Base-by-base conservation (phyloP, 1,140 invertebrate genomes). In the Drosophila ercepeae region DNA sequence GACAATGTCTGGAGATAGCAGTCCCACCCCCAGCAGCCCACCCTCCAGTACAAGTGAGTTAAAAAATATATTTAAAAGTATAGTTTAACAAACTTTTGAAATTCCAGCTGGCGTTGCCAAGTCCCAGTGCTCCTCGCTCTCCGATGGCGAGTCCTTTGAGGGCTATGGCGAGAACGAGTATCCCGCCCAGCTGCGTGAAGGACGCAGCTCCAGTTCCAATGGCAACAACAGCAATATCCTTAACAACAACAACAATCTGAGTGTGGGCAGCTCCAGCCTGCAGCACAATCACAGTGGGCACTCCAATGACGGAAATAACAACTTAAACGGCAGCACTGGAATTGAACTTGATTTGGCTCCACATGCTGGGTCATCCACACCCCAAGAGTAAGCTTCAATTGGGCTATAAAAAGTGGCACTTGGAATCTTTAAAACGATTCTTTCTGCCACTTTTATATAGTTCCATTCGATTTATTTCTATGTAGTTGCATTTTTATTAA, bases 81-180 rank as follows among this genome's bases (percentile, higher is more conserved):
- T 41, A 41, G 0, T 0, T 8, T n/a, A 36, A 36, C n/a, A 4
- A n/a, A 19, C 0, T 18, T 16, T 42, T 9, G 3, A 19, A 1
- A 42, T 42, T 11, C 6, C 9, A 86, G 75, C 78, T 25, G 90
- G 88, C 44, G 88, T 89, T 6, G 90, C 90, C n/a, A 91, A 91
- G 71, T 91, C 90, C n/a, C 93, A 93, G 77, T 94, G 93, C 78
- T 94, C 93, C 29, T 94, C 93, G 53, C 91, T 94, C 58, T 94
- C 93, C 7, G 94, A 94, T 69, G 93, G 93, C 14, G 94, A 94
- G 82, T 94, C 93, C 78, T 95, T 93, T 86, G 94, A 95, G 84
- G 94, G 94, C 75, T 94, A 93, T 69, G 94, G 93, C 2, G 94
- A 94, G 81, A 93, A 92, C 42, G 93, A 84, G 34, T 81, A 68